Evolutionary conservation across 2,113 vertebrate genomes (phyloP).

Genomic region (Caranx ignobilis): DNA sequence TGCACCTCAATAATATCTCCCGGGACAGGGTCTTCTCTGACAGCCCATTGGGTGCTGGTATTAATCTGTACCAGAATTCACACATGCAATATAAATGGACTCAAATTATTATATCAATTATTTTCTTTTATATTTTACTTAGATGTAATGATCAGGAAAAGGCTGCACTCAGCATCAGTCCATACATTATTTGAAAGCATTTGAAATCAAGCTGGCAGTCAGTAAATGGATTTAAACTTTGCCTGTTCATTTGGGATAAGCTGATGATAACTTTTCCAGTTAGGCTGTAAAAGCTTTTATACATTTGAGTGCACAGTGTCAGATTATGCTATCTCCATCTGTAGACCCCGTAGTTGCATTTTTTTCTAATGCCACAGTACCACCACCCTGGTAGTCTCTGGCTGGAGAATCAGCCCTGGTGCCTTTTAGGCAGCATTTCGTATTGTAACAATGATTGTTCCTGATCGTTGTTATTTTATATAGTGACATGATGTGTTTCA

Average conservation of each 20-base stretch:
- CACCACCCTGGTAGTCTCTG: neutral
- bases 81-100: neutral
- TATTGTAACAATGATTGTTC: constrained; percentile 1
- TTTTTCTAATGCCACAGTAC: constrained; percentile 9
- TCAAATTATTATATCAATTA: neutral
- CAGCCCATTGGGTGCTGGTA: neutral
- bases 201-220: neutral
- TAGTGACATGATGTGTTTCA: constrained; percentile 34
- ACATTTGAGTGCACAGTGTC: neutral
- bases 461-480: constrained; percentile 23
- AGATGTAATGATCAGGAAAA: constrained; percentile 10
- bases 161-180: neutral
- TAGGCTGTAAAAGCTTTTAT: neutral
- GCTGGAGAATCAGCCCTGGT: constrained; percentile 1
- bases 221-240: neutral
- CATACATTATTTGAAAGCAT: neutral
- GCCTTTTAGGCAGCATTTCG: constrained; percentile 8
- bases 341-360: neutral
- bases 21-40: constrained; percentile 34
- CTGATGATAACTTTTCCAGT: constrained; percentile 1
- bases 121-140: neutral
- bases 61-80: neutral
- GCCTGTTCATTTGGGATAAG: neutral
- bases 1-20: constrained; percentile 22
- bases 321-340: neutral